Percentiles rank a stretch among this genome's conserved stretches.
Conservation (phyloP, 2,797 vertebrate species). For the Sylvilagus floridanus region DNA sequence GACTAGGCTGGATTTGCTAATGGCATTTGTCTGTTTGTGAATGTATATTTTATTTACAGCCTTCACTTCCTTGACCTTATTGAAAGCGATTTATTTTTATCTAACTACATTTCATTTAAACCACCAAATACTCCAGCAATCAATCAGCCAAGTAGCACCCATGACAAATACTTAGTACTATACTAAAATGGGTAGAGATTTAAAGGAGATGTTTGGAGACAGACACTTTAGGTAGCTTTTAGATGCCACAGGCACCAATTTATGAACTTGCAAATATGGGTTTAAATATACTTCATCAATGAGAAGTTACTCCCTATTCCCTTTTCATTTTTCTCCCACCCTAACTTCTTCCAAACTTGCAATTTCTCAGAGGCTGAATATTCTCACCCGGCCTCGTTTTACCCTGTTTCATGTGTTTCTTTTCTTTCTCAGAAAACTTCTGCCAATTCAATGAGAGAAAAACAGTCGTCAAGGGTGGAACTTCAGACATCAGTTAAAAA, state of each 20-base stretch:
- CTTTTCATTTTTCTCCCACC: not conserved
- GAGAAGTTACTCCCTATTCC: not conserved
- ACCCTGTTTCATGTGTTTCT: not conserved
- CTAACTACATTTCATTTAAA: slow-evolving; percentile 77
- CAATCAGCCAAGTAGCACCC: not conserved
- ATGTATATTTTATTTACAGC: slow-evolving; percentile 73
- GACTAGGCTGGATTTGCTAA: slow-evolving; percentile 65
- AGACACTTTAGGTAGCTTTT: not conserved
- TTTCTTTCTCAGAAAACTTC: not conserved
- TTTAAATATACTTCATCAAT: not conserved
- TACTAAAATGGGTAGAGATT: not conserved
- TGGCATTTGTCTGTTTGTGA: slow-evolving; percentile 58
- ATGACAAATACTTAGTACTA: not conserved
- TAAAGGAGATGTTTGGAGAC: not conserved
- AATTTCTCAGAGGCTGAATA: not conserved
- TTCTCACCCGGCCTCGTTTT: not conserved
- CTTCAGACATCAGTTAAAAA: slow-evolving; percentile 20
- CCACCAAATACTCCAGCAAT: slow-evolving; percentile 52
- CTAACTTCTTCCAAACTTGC: not conserved
- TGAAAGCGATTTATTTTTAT: slow-evolving; percentile 72
- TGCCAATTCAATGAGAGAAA: not conserved
- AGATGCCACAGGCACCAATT: not conserved
- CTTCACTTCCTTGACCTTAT: slow-evolving; percentile 68
- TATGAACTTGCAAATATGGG: not conserved
- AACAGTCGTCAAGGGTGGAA: not conserved